Evolutionary conservation across 2,888 invertebrate species (phyloP).

Genomic region (Nudaria mundana): DNA sequence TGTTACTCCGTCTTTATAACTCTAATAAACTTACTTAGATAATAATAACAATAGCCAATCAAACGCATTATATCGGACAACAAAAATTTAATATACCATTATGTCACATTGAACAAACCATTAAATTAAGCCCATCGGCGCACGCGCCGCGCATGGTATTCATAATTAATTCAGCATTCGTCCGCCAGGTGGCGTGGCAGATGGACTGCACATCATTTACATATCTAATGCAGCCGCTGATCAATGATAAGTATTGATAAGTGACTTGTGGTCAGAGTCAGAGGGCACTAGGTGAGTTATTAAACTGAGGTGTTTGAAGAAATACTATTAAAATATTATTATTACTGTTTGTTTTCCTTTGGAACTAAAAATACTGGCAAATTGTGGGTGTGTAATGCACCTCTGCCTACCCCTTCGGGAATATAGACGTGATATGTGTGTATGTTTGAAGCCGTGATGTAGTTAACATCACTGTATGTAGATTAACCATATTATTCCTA

Average conservation of each 20-base stretch:
- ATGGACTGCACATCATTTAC: constrained; percentile 57
- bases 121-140: constrained; percentile 23
- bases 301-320: background rate
- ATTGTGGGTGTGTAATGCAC: too few species aligned
- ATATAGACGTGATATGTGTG: too few species aligned
- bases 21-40: too few species aligned
- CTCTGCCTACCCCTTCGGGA: too few species aligned
- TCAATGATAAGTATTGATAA: constrained; percentile 31
- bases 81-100: constrained; percentile 1
- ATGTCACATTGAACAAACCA: constrained; percentile 11
- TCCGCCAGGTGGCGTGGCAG: constrained; percentile 74
- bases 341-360: too few species aligned
- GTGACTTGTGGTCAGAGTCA: constrained; percentile 14
- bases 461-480: too few species aligned
- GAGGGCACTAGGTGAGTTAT: background rate
- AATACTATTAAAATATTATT: too few species aligned
- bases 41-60: too few species aligned
- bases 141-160: constrained; percentile 51
- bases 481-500: too few species aligned
- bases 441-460: too few species aligned
- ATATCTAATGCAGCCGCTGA: constrained; percentile 44
- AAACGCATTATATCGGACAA: constrained; percentile 4
- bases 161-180: constrained; percentile 68
- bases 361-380: too few species aligned
- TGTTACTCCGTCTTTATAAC: too few species aligned